Evolutionary conservation across 2,888 invertebrate genomes (phyloP), one percentile per base, ranked within the genome.

Genomic region (Asteroscopus sphinx): DNA sequence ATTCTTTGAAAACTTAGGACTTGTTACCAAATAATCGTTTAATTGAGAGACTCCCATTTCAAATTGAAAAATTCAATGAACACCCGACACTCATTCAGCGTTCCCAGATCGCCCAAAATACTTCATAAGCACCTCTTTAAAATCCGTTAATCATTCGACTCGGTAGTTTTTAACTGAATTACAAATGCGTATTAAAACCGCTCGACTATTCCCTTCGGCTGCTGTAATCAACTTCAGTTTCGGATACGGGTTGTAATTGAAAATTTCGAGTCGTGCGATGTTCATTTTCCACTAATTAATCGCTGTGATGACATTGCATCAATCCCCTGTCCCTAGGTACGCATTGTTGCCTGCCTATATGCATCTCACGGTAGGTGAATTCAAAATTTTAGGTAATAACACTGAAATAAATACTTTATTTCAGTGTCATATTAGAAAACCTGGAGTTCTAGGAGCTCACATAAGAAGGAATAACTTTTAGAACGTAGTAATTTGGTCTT

Each of bases 281-380:
- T 91, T 92, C 93, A 93, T 93, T 93, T 93, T 93, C 90, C 93
- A 92, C 83, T 93, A 92, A 93, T 93, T 93, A 93, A 93, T 92
- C 92, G 88, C 81, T 76, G 82, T 92, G 92, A 93, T 93, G 92
- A 93, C 89, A 89, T 86, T 72, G 84, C 82, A 73, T 77, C 83
- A 53, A 58, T 47, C 62, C 72, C 65, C 73, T 68, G 63, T 79
- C 74, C 79, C 78, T 70, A 69, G 77, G 73, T 67, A 65, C 73
- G 77, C 74, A 82, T 81, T 78, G 80, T 79, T 70, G 56, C 39
- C 58, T 70, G 56, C 39, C 58, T 70, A 71, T 48, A 70, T 60
- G 66, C 68, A 69, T 49, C 68, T 56, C 55, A 57, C 48, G 60
- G 60, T 63, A 68, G 67, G 44, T 54, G 51, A 51, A 40, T 49